Evolutionary conservation across 2,113 vertebrate genomes (phyloP).

Genomic region (Nansenia antarctica): DNA sequence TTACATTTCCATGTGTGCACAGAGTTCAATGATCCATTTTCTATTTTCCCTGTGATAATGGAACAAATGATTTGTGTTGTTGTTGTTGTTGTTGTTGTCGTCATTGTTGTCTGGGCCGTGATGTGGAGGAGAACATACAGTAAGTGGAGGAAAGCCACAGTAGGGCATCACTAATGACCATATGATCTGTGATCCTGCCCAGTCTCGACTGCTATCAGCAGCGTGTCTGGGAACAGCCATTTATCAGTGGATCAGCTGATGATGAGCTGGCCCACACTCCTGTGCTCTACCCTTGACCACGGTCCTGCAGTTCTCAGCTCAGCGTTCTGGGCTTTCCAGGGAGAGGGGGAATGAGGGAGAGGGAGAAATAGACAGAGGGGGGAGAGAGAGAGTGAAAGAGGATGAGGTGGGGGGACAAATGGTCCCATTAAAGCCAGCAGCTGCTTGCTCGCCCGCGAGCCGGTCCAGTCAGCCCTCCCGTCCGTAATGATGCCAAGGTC

Average conservation of each 20-base stretch:
- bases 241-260: neutral
- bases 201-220: too few relatives aligned
- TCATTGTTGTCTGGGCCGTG: too few relatives aligned
- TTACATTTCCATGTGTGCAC: too few relatives aligned
- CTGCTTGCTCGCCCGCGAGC: slow-evolving; percentile 43
- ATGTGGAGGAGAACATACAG: too few relatives aligned
- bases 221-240: too few relatives aligned
- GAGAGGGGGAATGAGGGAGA: slow-evolving; percentile 9
- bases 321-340: neutral
- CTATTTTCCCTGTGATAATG: too few relatives aligned
- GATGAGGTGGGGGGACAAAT: slow-evolving; percentile 49
- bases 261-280: neutral
- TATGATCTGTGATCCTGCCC: too few relatives aligned
- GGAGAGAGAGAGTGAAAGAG: slow-evolving; percentile 14
- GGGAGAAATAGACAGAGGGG: slow-evolving; percentile 16
- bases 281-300: slow-evolving; percentile 29
- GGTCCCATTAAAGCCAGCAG: slow-evolving; percentile 59
- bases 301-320: slow-evolving; percentile 7
- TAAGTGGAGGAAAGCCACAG: too few relatives aligned
- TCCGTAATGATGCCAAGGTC: slow-evolving; percentile 58
- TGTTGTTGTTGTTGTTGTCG: too few relatives aligned
- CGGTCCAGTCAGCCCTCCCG: slow-evolving; percentile 36
- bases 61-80: too few relatives aligned
- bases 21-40: too few relatives aligned
- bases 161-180: too few relatives aligned